Evolutionary conservation across 2,797 vertebrate genomes (phyloP).

Genomic region (Zenarchopterus dispar): DNA sequence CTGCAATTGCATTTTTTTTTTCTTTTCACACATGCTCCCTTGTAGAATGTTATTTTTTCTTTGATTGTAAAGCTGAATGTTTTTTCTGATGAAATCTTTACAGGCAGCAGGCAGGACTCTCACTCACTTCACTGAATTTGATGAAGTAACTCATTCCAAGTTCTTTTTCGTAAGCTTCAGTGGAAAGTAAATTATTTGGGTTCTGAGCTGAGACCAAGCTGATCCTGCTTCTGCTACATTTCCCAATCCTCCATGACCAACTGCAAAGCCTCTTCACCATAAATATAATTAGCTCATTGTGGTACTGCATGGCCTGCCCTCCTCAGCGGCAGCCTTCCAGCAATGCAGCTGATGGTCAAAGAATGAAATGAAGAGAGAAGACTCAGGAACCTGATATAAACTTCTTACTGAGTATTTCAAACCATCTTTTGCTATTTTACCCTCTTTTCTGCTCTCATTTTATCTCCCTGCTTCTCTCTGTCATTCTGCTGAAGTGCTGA

Average conservation of each 20-base stretch:
- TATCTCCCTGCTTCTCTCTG: constrained; percentile 34
- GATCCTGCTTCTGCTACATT: too few relatives aligned
- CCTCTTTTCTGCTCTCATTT: constrained; percentile 21
- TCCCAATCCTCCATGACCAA: not conserved
- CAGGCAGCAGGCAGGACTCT: not conserved
- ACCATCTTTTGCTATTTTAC: constrained; percentile 51
- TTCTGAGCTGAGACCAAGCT: not conserved
- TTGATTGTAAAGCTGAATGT: too few relatives aligned
- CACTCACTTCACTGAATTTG: constrained; percentile 5
- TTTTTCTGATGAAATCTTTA: too few relatives aligned
- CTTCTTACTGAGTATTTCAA: constrained; percentile 56
- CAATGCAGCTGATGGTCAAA: constrained; percentile 44
- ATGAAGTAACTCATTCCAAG: not conserved
- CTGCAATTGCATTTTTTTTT: too few relatives aligned
- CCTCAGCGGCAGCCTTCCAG: constrained; percentile 32
- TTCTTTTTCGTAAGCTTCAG: not conserved
- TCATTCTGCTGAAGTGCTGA: constrained; percentile 57
- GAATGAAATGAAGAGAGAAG: constrained; percentile 53
- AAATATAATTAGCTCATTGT: constrained; percentile 33
- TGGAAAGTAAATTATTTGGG: not conserved
- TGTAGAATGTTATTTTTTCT: too few relatives aligned
- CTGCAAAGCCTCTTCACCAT: not conserved
- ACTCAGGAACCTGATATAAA: constrained; percentile 64
- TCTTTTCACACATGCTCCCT: too few relatives aligned
- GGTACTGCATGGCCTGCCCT: constrained; percentile 1